phyloP scores from a whole-genome alignment of 2,797 vertebrate genomes.

The Gallinago nigripennis region DNA sequence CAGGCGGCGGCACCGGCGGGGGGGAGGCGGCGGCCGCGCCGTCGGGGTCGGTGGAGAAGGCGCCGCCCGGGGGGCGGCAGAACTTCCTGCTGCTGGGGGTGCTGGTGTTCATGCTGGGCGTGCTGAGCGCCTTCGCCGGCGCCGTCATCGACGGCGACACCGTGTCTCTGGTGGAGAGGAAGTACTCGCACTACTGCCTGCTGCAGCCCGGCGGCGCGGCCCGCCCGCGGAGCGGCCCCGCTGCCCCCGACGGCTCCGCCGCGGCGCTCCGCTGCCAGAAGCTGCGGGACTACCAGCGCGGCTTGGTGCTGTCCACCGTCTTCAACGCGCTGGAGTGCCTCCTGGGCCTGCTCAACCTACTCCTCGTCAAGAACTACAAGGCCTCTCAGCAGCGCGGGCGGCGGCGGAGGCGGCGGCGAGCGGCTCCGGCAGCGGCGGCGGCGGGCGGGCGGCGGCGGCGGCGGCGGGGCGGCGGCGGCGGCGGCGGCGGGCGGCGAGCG shows the following conservation, averaged over 20 bases:
- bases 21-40: slow-evolving; percentile 25
- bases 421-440: neutral
- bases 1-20: slow-evolving; percentile 70
- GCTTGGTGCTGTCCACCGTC: slow-evolving; percentile 89
- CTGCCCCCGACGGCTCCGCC: slow-evolving; percentile 11
- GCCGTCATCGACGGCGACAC: slow-evolving; percentile 96
- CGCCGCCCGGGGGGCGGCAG: slow-evolving; percentile 77
- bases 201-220: slow-evolving; percentile 53
- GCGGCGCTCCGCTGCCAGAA: slow-evolving; percentile 79
- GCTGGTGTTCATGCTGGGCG: slow-evolving; percentile 90
- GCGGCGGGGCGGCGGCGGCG: neutral
- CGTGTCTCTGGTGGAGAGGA: slow-evolving; percentile 91
- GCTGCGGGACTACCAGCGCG: slow-evolving; percentile 90
- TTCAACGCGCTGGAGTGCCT: slow-evolving; percentile 93
- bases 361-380: slow-evolving; percentile 90
- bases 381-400: slow-evolving; percentile 80
- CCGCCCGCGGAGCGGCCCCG: neutral
- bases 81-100: slow-evolving; percentile 92
- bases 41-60: slow-evolving; percentile 61
- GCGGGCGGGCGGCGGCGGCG: slow-evolving; percentile 37
- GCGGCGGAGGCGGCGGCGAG: neutral
- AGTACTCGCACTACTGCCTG: slow-evolving; percentile 91
- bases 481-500: slow-evolving; percentile 63
- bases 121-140: slow-evolving; percentile 94
- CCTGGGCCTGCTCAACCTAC: slow-evolving; percentile 89